Evolutionary conservation across 2,797 vertebrate genomes (phyloP), one percentile per base, ranked within the genome.

Genomic region (Sitta carolinensis): DNA sequence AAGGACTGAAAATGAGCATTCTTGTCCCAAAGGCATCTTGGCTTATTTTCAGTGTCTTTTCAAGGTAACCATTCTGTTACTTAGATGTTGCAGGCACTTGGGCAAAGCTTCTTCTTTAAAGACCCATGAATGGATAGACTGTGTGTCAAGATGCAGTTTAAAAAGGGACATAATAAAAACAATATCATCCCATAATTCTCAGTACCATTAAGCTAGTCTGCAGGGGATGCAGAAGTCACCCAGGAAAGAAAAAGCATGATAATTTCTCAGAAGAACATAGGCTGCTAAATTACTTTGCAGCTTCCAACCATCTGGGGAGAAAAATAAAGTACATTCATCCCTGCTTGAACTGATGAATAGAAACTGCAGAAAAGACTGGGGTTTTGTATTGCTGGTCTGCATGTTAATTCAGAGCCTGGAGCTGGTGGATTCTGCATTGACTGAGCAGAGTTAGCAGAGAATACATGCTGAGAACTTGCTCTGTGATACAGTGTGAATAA

Each of bases 341-440:
- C 77, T 93, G 67, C 85, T 93, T 92, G 83, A 92, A 94, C 89
- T 91, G 85, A 92, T 93, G 89, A 96, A 96, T 88, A 94, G 89
- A 88, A 95, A 82, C 87, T 79, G 68, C 14, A 86, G 20, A 89
- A 92, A 58, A 59, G 69, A n/a, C 73, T 82, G 63, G 4, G 25
- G 6, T 87, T 94, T 94, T 93, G 55, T 90, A 59, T 78, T 86
- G 52, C 38, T 88, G 69, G 63, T 90, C 73, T 93, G 91, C 92
- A 91, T 91, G 63, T 91, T 88, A 94, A 95, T 95, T 88, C 67
- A 84, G 79, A 88, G 67, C 48, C 74, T 23, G 47, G 67, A 94
- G 83, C 55, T 45, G 63, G 67, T 94, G 89, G 48, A 59, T 79
- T 67, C 79, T 92, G 40, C 87, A 23, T 70, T 2, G 26, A 66